These are phyloP conservation scores for Cartodere bifasciata DNA, from an alignment of 2,888 invertebrate species.

Conservation along the genomic window DNA sequence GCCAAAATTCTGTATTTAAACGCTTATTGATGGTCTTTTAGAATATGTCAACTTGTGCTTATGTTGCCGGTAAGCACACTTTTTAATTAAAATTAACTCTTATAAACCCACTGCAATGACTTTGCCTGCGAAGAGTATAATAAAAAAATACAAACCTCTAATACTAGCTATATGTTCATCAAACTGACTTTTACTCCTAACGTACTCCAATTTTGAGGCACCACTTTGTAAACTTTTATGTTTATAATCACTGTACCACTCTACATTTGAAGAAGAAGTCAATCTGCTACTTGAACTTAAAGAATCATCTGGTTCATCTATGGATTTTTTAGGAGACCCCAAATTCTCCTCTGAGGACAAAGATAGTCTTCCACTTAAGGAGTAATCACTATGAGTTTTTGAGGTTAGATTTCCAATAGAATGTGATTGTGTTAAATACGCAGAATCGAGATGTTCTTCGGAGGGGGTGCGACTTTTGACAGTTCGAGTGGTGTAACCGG, in stretches of 20 bases:
- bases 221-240: constrained; percentile 50
- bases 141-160: constrained; percentile 50
- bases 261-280: constrained; percentile 32
- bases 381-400: constrained; percentile 40
- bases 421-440: constrained; percentile 43
- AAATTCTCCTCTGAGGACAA: constrained; percentile 44
- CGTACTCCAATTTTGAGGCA: constrained; percentile 55
- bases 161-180: constrained; percentile 78
- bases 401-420: constrained; percentile 33
- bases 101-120: not conserved
- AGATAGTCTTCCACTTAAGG: constrained; percentile 36
- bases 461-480: constrained; percentile 40
- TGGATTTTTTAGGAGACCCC: constrained; percentile 9
- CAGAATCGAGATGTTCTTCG: constrained; percentile 43
- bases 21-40: no score
- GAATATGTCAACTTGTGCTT: no score
- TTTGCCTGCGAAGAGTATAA: constrained; percentile 4
- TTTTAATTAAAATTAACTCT: no score
- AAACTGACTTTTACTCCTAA: constrained; percentile 70
- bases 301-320: constrained; percentile 11
- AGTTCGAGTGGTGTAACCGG: constrained; percentile 22
- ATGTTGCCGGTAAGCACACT: no score
- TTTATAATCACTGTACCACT: constrained; percentile 47
- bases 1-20: no score
- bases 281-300: constrained; percentile 33